phyloP scores from a whole-genome alignment of 37 sponge, comb jelly and placozoan genomes.

The Lycopodina hypogea region DNA sequence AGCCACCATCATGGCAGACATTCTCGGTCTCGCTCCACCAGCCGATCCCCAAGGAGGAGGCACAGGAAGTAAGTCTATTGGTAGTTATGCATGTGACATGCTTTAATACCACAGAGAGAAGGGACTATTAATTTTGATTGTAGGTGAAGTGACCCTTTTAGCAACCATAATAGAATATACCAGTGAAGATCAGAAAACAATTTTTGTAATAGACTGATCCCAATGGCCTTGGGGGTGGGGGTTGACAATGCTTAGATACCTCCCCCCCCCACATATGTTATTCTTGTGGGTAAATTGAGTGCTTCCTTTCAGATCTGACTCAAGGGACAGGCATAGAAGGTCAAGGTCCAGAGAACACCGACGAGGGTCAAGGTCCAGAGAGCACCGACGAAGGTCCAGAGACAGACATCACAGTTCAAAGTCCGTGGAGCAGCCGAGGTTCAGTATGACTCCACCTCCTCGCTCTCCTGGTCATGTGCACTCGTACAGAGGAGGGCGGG shows the following conservation, averaged over 20 bases:
- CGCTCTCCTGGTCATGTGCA: not conserved
- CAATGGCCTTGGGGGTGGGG: no score
- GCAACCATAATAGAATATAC: no score
- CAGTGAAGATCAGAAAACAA: no score
- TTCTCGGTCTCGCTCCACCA: slow-evolving; percentile 1
- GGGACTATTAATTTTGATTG: no score
- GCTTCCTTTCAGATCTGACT: slow-evolving; percentile 35
- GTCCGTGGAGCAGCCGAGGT: not conserved
- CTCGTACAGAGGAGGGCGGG: not conserved
- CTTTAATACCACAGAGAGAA: no score
- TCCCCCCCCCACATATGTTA: no score
- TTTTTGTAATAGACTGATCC: no score
- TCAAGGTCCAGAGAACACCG: slow-evolving; percentile 22
- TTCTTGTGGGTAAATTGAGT: no score
- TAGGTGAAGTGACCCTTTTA: no score
- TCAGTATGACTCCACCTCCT: not conserved
- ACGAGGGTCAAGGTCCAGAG: not conserved
- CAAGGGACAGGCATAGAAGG: slow-evolving; percentile 27
- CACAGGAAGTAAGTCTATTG: slow-evolving; percentile 4
- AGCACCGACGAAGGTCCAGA: not conserved
- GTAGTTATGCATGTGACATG: no score
- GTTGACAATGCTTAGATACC: no score
- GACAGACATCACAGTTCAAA: not conserved
- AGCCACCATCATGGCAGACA: not conserved
- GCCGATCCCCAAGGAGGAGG: slow-evolving; percentile 7